Evolutionary conservation across 2,113 vertebrate genomes (phyloP), one percentile per base, ranked within the genome.

Genomic region (Dasypus novemcinctus): DNA sequence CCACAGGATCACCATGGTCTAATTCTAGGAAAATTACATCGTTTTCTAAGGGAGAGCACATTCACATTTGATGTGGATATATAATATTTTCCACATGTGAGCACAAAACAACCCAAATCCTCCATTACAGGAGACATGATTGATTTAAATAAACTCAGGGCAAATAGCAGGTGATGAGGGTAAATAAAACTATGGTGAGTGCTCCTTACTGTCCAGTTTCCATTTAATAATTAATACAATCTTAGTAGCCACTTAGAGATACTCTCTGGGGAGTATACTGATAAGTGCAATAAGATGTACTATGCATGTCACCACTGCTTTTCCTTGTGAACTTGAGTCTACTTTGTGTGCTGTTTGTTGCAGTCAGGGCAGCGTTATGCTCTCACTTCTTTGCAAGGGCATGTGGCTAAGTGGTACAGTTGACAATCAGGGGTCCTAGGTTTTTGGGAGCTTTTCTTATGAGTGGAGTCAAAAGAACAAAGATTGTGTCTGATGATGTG

Each of bases 11-110:
- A 59, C 33, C 33, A 38, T 80, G 75, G 91, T 87, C 36, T 93
- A 74, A 88, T 80, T 82, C 49, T 75, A 84, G 84, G 87, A 43
- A 94, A 78, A 94, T 83, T 74, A 57, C 93, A 82, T 83, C 1
- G 4, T 36, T 85, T 95, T 95, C 81, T 74, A 33, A 93, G 63
- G 36, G 76, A 74, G 76, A 85, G 90, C 94, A 79, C 78, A 91
- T 75, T 90, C 12, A 49, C 89, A 68, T 96, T 95, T 96, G 93
- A 95, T 97, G 95, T 96, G 93, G 88, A 43, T 52, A 43, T 49
- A 52, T 93, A 95, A 94, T 88, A 41, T 74, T 93, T 96, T 91
- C 83, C 97, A 96, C 52, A 78, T 97, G 92, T 89, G 68, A 87
- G 83, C 79, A 66, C 92, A 94, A 66, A 92, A 17, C 74, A 81